Evolutionary conservation across 1,140 invertebrate genomes (phyloP).

Genomic region (Coptotermes formosanus): DNA sequence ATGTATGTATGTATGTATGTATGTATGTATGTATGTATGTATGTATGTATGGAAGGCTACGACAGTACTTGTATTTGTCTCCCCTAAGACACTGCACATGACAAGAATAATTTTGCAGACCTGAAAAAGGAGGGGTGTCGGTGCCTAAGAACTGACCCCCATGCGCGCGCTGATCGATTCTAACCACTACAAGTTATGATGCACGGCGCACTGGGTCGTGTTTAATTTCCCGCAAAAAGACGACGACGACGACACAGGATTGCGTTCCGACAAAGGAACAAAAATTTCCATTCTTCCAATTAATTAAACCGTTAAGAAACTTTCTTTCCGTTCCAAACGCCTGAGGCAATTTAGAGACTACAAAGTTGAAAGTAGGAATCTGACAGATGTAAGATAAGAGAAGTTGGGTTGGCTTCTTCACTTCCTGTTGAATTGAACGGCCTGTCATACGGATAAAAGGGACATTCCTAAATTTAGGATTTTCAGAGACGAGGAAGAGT

Average conservation of each 20-base stretch:
- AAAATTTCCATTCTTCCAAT: conserved; percentile 7
- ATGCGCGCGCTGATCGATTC: not conserved
- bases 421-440: not conserved
- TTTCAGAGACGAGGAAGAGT: too few species aligned
- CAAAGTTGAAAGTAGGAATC: not conserved
- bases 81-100: not conserved
- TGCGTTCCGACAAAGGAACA: conserved; percentile 9
- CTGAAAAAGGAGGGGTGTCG: not conserved
- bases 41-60: not conserved
- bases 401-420: not conserved
- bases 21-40: too few species aligned
- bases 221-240: not conserved
- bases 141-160: not conserved
- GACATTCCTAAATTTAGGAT: not conserved
- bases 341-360: not conserved
- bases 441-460: not conserved
- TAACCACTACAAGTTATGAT: too few species aligned
- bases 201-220: too few species aligned
- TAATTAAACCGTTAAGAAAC: conserved; percentile 4
- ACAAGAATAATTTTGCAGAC: not conserved
- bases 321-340: conserved; percentile 16
- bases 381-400: not conserved
- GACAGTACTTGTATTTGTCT: not conserved
- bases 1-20: not conserved
- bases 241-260: not conserved